Evolutionary conservation across 2,113 vertebrate genomes (phyloP).

Genomic region (Leucopsar rothschildi): DNA sequence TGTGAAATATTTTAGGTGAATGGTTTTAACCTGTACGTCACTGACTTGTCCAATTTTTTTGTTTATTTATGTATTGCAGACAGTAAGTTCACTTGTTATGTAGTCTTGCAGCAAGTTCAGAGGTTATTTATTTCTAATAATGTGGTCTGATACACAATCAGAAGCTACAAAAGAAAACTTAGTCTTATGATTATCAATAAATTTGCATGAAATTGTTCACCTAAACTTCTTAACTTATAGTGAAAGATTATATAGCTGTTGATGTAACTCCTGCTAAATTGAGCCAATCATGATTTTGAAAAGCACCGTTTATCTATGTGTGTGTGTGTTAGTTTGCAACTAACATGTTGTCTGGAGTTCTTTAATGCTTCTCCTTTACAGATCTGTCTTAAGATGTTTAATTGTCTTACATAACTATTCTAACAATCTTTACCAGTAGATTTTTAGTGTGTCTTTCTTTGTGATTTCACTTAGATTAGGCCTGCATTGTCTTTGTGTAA

Average conservation of each 20-base stretch:
- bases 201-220: background rate
- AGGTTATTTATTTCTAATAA: background rate
- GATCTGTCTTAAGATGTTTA: background rate
- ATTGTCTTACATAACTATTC: background rate
- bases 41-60: background rate
- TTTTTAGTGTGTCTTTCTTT: background rate
- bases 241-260: background rate
- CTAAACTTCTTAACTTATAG: background rate
- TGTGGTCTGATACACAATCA: background rate
- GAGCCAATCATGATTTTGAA: background rate
- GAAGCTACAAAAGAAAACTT: background rate
- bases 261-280: background rate
- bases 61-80: background rate
- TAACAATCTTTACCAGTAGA: background rate
- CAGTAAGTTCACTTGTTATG: background rate
- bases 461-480: background rate
- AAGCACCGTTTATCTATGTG: rapidly evolving
- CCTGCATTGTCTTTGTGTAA: background rate
- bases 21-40: background rate
- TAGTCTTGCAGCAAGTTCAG: background rate
- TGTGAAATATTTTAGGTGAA: background rate
- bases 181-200: background rate
- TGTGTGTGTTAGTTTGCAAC: background rate
- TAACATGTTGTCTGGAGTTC: background rate
- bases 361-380: background rate